phyloP scores from a whole-genome alignment of 2,797 vertebrate species.

The Anniella stebbinsi region DNA sequence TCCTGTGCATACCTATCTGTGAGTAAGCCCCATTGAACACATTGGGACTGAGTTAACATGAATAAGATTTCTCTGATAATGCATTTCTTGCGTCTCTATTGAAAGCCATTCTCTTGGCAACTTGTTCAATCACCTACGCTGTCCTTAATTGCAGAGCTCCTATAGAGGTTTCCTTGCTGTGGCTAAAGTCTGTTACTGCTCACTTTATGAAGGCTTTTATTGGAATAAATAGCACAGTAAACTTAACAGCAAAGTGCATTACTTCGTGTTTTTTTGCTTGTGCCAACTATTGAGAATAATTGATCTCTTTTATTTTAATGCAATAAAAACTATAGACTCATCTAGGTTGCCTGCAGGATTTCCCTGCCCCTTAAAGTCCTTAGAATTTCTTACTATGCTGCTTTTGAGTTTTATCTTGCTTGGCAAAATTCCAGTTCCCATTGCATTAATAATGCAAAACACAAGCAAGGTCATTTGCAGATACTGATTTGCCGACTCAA shows the following conservation, averaged over 20 bases:
- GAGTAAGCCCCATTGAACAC: background rate
- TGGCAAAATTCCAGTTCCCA: constrained; percentile 45
- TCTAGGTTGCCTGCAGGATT: constrained; percentile 23
- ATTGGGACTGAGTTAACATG: background rate
- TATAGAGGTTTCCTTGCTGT: constrained; percentile 41
- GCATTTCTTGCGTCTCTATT: constrained; percentile 34
- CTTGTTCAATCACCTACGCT: constrained; percentile 43
- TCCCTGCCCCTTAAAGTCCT: constrained; percentile 23
- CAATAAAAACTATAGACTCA: constrained; percentile 21
- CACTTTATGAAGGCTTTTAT: constrained; percentile 53
- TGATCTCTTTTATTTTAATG: constrained; percentile 49
- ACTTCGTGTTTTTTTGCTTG: constrained; percentile 33
- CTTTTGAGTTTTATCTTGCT: constrained; percentile 54
- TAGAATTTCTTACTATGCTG: constrained; percentile 29
- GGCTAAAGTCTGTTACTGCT: constrained; percentile 31
- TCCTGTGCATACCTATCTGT: background rate
- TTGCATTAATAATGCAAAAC: constrained; percentile 51
- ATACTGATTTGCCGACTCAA: constrained; percentile 27
- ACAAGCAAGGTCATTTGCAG: constrained; percentile 37
- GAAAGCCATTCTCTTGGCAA: constrained; percentile 47
- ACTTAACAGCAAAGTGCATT: constrained; percentile 53
- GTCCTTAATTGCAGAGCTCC: constrained; percentile 14
- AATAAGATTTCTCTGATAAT: background rate
- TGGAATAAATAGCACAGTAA: constrained; percentile 52
- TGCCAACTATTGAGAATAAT: constrained; percentile 46